Base-by-base conservation (phyloP, 2,113 vertebrate species). In the Cheilinus undulatus region DNA sequence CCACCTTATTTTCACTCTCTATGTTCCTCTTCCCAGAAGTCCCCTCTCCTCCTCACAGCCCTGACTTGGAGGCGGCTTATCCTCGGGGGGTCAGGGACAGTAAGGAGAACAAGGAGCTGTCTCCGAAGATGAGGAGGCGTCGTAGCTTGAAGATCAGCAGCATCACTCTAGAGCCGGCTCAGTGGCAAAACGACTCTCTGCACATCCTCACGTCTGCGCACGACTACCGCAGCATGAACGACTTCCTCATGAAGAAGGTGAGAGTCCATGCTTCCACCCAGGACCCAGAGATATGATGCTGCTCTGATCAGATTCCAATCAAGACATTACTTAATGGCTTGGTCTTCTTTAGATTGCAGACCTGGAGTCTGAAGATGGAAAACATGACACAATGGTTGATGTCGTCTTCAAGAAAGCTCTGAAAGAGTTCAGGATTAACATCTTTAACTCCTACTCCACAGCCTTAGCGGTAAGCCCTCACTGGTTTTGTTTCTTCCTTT, bases 161-260 rank as follows among this genome's bases (percentile, higher is more conserved):
- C 0, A 91, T 94, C 54, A 84, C 95, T 20, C 90, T 97, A 82
- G 97, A 98, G 20, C 95, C 96, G 0, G 62, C 92, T 36, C 96
- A 97, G 74, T 97, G 96, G 97, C 96, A 98, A 82, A 96, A 97
- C 0, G 97, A 99, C 30, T 92, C 93, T 0, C 89, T 97, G 78
- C 96, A 97, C 90, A 97, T 99, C 85, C 96, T 99, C 78, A 93
- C 94, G 63, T 96, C 95, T 0, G 89, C 94, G 27, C 92, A 83
- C 0, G 97, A 99, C 92, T 93, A 99, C 90, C 96, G 95, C 89
- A 96, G 94, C 91, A 98, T 99, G 97, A 96, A 98, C 73, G 97
- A 98, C 86, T 99, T 99, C 84, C 96, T 99, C 69, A 94, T 97
- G 91, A 99, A 97, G 89, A 99, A 99, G 96, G 98, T 98, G 84